Evolutionary conservation across 92 coral and sea anemone species (phyloP), one percentile per base, ranked within the genome.

Genomic region (Siderastrea radians): DNA sequence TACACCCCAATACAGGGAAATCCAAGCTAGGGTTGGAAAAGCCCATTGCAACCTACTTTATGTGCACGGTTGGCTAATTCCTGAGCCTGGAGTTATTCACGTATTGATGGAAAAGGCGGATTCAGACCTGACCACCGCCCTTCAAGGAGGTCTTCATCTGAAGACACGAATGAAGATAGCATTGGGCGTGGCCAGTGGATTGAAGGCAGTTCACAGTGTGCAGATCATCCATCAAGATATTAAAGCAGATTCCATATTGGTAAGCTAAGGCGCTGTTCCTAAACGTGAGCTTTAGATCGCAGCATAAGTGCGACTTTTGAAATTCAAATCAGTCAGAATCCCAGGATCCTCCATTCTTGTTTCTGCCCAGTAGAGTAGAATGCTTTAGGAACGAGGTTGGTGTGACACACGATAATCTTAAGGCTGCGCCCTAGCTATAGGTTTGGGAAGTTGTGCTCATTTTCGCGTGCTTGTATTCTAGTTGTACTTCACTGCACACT

Each of bases 61-160:
- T 63, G 83, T 88, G 3, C 49, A 68, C 38, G 95, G 95, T 11
- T 92, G 95, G 95, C 64, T 89, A 53, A 57, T 85, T 49, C 90
- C 90, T 38, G 57, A 78, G 13, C 81, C 80, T 1, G 87, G 65
- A 38, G 84, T 78, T n/a, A 43, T 92, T 3, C 80, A 78, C 70
- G 73, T 92, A 5, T 86, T 92, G 58, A 89, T 89, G 95, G 95
- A 92, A 57, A 80, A 72, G 45, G 93, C 88, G 15, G 71, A 85
- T 16, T 47, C 67, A 49, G 82, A 89, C 63, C 55, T 92, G 49
- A 74, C 87, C 60, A 67, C 88, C 8, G 85, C 90, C 51, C 78
- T 92, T 53, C 79, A 70, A 69, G 44, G 52, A 7, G 78, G 90
- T 60, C 19, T 76, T 26, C 53, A 87, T n/a, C 79, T 88, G 44